Evolutionary conservation across 2,113 vertebrate genomes (phyloP).

Genomic region (Scomber scombrus): DNA sequence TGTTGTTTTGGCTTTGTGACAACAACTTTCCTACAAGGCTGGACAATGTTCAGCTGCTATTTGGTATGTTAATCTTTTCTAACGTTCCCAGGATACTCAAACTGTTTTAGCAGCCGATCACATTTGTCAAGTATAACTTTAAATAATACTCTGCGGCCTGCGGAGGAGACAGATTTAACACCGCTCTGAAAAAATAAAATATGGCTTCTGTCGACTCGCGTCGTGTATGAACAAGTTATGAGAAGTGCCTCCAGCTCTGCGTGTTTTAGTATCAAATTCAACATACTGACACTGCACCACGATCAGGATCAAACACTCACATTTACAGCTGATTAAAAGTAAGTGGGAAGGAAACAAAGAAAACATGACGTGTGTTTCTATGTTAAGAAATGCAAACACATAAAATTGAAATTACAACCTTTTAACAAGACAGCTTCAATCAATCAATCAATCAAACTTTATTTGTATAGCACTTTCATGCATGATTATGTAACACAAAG

Average conservation of each 20-base stretch:
- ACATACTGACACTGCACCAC: not conserved
- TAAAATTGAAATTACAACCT: too few species aligned
- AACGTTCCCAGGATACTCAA: not conserved
- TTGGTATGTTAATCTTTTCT: constrained; percentile 10
- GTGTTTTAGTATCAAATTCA: constrained; percentile 8
- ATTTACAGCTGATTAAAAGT: not conserved
- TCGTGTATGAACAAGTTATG: constrained; percentile 26
- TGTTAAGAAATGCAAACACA: too few species aligned
- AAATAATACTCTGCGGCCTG: not conserved
- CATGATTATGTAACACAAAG: too few species aligned
- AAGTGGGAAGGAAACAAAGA: not conserved
- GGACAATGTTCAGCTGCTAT: not conserved
- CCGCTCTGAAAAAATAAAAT: not conserved
- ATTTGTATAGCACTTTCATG: too few species aligned
- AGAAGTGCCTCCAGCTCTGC: not conserved
- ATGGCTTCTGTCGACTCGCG: not conserved
- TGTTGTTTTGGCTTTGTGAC: not conserved
- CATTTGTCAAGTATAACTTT: not conserved
- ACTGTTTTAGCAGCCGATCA: not conserved
- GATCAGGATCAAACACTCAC: not conserved
- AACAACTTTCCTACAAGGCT: not conserved
- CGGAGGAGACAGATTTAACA: constrained; percentile 6
- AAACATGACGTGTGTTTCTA: too few species aligned
- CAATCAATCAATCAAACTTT: too few species aligned
- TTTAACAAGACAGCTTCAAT: too few species aligned